phyloP scores from a whole-genome alignment of 2,113 vertebrate genomes.

The Isurus oxyrinchus region DNA sequence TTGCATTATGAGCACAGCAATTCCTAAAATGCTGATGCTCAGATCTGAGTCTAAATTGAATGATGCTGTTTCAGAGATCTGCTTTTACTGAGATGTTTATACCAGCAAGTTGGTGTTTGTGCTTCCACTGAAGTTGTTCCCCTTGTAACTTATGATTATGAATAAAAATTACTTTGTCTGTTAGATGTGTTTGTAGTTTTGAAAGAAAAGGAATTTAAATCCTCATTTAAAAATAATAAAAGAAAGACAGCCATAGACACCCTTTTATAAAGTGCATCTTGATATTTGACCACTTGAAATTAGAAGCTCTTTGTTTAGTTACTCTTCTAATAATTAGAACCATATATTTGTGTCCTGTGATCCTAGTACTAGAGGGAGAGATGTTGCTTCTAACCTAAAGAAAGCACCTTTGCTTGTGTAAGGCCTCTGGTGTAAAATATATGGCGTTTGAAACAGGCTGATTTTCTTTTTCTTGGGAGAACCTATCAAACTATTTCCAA shows the following conservation, averaged over 20 bases:
- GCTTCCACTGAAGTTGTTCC: background rate
- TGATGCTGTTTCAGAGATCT: background rate
- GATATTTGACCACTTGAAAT: background rate
- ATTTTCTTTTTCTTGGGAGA: constrained; percentile 40
- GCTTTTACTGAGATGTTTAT: background rate
- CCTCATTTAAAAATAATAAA: background rate
- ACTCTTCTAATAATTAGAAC: background rate
- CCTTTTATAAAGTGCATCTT: background rate
- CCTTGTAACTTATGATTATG: background rate
- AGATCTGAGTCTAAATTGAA: background rate
- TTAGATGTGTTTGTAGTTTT: background rate
- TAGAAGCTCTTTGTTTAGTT: too few relatives aligned
- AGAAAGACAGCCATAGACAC: background rate
- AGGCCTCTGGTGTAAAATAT: background rate
- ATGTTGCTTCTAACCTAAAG: background rate
- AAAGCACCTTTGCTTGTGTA: constrained; percentile 1
- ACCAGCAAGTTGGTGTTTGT: background rate
- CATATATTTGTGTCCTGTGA: constrained; percentile 21
- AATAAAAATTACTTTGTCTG: background rate
- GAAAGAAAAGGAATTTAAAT: background rate
- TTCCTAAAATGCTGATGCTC: background rate
- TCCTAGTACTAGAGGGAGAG: background rate
- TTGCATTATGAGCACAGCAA: background rate
- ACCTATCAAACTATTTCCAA: constrained; percentile 45
- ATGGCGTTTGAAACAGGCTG: background rate